Base-by-base conservation (phyloP, 2,797 vertebrate genomes). In the Diceros bicornis region DNA sequence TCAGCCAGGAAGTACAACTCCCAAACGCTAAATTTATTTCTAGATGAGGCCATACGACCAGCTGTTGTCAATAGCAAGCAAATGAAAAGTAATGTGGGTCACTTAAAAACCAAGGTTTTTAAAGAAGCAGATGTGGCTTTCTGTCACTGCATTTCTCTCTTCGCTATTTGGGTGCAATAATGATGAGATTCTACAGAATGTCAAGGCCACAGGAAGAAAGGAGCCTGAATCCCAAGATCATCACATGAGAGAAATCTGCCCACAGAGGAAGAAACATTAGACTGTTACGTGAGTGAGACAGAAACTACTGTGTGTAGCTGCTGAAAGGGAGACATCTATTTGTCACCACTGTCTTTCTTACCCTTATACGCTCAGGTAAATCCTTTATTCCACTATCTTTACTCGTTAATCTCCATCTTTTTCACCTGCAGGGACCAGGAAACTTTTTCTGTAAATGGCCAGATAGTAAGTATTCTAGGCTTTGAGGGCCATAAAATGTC, bases 261-360 rank as follows among this genome's bases (percentile, higher is more conserved):
- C 16, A 82, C 3, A 12, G 18, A 47, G 0, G 18, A 55, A 61
- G 71, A 84, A 88, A 27, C 34, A 34, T 47, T 41, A 9, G 18
- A 34, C 4, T 7, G n/a, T 20, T 34, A 2, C 4, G 23, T 21
- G 12, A 2, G 1, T 32, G 10, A 34, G 12, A 59, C n/a, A 37
- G 1, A 12, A 79, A 59, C 4, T 11, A 6, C 18, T 20, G 5
- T 3, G 52, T 17, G 50, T 10, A 55, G 16, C 37, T 9, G 55
- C 34, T 66, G 29, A 87, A 52, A 55, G 16, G 11, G 10, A 64
- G 55, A 32, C 4, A 23, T 34, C 17, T 34, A 10, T 59, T 47
- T 20, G 6, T 34, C 16, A 13, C 16, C 29, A 44, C 14, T 21
- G 6, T 44, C 7, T 37, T 34, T 44, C 14, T 12, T 12, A 16